Conservation (phyloP, 2,888 invertebrate species). For the Heliconius ismenius region DNA sequence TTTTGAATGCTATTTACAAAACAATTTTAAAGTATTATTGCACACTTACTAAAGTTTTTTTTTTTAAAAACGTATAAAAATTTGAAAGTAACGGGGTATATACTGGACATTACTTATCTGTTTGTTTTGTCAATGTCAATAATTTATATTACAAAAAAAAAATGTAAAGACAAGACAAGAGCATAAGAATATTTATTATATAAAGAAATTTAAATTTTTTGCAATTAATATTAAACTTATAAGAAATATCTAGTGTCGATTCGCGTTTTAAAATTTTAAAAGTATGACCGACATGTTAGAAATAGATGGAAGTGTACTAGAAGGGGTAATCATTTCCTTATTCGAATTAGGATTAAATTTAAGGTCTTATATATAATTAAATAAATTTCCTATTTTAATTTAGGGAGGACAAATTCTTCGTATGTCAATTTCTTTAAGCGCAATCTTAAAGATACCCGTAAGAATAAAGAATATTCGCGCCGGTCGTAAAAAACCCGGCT, state of each 20-base stretch:
- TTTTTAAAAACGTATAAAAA: too few relatives aligned
- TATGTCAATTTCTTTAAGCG: conserved; percentile 89
- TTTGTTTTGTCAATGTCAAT: conserved; percentile 2
- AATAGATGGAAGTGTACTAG: conserved; percentile 90
- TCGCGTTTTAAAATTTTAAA: neutral
- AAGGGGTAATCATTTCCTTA: conserved; percentile 84
- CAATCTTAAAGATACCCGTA: conserved; percentile 87
- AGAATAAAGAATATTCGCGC: conserved; percentile 90
- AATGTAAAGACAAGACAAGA: neutral
- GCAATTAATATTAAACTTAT: neutral
- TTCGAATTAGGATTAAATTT: neutral
- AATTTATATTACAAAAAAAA: neutral
- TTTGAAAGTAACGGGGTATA: too few relatives aligned
- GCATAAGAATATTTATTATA: neutral
- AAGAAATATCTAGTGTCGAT: neutral
- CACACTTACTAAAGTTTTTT: too few relatives aligned
- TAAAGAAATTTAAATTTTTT: neutral
- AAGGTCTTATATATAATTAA: neutral
- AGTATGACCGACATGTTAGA: conserved; percentile 70
- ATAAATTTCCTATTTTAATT: conserved; percentile 44
- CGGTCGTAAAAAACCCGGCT: conserved; percentile 90
- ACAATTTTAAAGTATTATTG: too few relatives aligned
- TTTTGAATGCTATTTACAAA: too few relatives aligned
- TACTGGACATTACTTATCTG: neutral
- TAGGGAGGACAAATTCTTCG: conserved; percentile 96